Conservation (phyloP, 2,113 vertebrate genomes). For the Oncorhynchus nerka region DNA sequence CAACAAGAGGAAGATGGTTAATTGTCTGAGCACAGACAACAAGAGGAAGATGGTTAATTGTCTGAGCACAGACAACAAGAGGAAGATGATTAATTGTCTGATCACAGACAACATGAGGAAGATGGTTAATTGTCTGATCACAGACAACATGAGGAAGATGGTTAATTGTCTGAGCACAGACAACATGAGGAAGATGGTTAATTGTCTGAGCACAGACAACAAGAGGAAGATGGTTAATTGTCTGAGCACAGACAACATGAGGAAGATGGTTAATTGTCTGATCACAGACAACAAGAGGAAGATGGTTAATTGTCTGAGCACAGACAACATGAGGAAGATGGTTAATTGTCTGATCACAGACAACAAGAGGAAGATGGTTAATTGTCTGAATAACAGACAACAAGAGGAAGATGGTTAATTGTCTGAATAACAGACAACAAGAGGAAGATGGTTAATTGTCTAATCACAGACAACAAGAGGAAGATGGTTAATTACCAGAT, state of each 20-base stretch:
- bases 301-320: constrained; percentile 45
- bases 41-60: constrained; percentile 54
- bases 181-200: constrained; percentile 51
- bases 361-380: too few species aligned
- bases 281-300: constrained; percentile 47
- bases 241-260: constrained; percentile 44
- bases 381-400: constrained; percentile 36
- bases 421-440: constrained; percentile 57
- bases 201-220: constrained; percentile 47
- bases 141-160: constrained; percentile 49
- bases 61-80: constrained; percentile 44
- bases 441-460: constrained; percentile 51
- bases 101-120: constrained; percentile 47
- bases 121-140: constrained; percentile 45
- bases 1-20: constrained; percentile 52
- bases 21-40: constrained; percentile 46
- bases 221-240: constrained; percentile 54
- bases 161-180: constrained; percentile 50
- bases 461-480: constrained; percentile 14
- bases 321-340: too few species aligned
- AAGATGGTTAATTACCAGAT: background rate
- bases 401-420: too few species aligned
- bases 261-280: constrained; percentile 47
- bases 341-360: constrained; percentile 48
- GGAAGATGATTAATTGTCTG: constrained; percentile 47